Evolutionary conservation across 2,888 invertebrate genomes (phyloP).

Genomic region (Leucania comma): DNA sequence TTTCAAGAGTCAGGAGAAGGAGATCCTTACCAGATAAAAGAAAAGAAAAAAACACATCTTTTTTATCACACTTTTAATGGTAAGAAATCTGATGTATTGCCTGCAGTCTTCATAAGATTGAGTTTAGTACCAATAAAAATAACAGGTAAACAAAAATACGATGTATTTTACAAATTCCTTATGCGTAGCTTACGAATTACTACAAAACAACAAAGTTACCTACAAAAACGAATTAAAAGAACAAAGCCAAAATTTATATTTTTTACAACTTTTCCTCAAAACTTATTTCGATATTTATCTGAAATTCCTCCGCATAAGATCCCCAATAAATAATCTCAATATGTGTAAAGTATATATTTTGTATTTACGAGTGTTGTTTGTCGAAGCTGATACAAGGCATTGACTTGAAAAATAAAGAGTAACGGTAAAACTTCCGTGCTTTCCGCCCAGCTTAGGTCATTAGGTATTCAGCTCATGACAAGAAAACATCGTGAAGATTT

Average conservation of each 20-base stretch:
- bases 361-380: conserved; percentile 43
- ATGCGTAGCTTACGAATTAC: background rate
- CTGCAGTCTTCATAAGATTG: background rate
- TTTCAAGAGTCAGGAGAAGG: background rate
- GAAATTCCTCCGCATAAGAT: conserved; percentile 41
- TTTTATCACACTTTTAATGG: background rate
- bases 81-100: background rate
- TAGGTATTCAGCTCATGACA: conserved; percentile 48
- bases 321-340: background rate
- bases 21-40: too few species aligned
- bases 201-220: conserved; percentile 27
- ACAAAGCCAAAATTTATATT: conserved; percentile 14
- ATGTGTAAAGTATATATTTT: conserved; percentile 11
- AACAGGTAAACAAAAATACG: background rate
- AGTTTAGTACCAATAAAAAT: background rate
- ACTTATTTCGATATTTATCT: conserved; percentile 21
- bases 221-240: background rate
- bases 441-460: conserved; percentile 35
- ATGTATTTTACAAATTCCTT: background rate
- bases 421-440: conserved; percentile 51
- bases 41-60: too few species aligned
- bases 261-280: conserved; percentile 42
- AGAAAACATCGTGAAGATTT: conserved; percentile 44
- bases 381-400: conserved; percentile 37
- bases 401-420: conserved; percentile 53